These are phyloP conservation scores for Ellobium chinense DNA, from an alignment of 2,888 invertebrate genomes.

Conservation along the genomic window DNA sequence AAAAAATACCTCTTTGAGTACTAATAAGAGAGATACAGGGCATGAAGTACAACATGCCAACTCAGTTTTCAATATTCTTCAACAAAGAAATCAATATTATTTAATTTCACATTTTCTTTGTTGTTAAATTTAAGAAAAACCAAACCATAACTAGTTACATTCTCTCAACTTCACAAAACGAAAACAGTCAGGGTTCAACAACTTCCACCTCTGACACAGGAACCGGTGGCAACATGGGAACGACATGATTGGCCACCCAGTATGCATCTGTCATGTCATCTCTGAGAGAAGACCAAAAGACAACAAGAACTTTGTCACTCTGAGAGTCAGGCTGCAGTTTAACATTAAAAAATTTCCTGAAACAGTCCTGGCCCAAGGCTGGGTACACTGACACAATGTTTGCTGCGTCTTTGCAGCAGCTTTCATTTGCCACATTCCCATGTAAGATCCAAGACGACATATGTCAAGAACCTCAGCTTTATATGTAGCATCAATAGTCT, in stretches of 20 bases:
- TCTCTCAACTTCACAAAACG: too few species aligned
- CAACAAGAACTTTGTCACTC: not conserved
- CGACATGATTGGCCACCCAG: constrained; percentile 11
- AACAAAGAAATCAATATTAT: too few species aligned
- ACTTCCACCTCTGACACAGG: too few species aligned
- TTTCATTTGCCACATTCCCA: constrained; percentile 2
- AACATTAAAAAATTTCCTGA: not conserved
- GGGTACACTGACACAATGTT: not conserved
- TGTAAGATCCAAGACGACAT: not conserved
- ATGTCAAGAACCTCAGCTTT: not conserved
- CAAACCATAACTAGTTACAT: too few species aligned
- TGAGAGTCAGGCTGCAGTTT: not conserved
- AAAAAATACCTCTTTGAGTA: too few species aligned
- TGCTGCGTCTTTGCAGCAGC: not conserved
- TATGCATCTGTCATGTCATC: not conserved
- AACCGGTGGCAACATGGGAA: not conserved
- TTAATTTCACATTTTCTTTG: too few species aligned
- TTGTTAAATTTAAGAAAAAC: too few species aligned
- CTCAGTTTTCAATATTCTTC: too few species aligned
- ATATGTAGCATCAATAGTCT: not conserved
- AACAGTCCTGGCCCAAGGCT: not conserved
- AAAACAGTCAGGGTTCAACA: too few species aligned
- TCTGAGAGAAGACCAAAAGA: not conserved
- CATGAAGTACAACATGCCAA: too few species aligned
- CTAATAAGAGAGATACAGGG: too few species aligned